Conservation (phyloP, 2,113 vertebrate species). For the Gambusia affinis region DNA sequence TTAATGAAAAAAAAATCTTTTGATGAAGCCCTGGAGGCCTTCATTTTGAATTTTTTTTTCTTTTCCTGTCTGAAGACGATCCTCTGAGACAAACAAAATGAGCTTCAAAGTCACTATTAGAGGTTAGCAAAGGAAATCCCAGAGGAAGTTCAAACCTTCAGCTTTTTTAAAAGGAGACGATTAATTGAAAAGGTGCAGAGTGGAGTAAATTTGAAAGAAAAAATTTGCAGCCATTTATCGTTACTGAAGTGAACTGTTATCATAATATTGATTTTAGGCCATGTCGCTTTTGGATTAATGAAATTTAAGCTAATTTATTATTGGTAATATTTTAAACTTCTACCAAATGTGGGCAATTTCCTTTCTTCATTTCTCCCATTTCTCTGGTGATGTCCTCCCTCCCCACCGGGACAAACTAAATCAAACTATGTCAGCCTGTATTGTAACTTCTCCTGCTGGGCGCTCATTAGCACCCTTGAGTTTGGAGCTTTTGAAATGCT, state of each 20-base stretch:
- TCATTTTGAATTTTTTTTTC: not conserved
- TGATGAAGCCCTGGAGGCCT: slow-evolving; percentile 19
- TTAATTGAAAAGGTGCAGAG: not conserved
- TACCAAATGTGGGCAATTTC: too few relatives aligned
- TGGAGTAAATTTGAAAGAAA: too few relatives aligned
- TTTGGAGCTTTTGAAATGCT: not conserved
- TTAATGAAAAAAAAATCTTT: slow-evolving; percentile 8
- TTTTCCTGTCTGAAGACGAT: slow-evolving; percentile 3
- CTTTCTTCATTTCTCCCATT: not conserved
- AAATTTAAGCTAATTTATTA: too few relatives aligned
- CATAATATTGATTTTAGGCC: too few relatives aligned
- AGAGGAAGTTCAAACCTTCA: slow-evolving; percentile 2
- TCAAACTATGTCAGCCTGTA: not conserved
- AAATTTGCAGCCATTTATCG: too few relatives aligned
- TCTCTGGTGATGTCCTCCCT: not conserved
- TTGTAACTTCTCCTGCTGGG: not conserved
- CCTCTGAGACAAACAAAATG: slow-evolving; percentile 19
- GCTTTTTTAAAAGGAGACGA: not conserved
- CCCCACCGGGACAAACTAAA: not conserved
- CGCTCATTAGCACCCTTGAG: not conserved
- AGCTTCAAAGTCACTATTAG: not conserved
- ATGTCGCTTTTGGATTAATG: too few relatives aligned
- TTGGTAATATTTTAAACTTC: too few relatives aligned
- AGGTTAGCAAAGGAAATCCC: not conserved
- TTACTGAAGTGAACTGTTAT: too few relatives aligned